Percentiles rank a stretch among this genome's conserved stretches.
Evolutionary conservation across 2,888 invertebrate genomes (phyloP).

Genomic region (Pandemis cinnamomeana): DNA sequence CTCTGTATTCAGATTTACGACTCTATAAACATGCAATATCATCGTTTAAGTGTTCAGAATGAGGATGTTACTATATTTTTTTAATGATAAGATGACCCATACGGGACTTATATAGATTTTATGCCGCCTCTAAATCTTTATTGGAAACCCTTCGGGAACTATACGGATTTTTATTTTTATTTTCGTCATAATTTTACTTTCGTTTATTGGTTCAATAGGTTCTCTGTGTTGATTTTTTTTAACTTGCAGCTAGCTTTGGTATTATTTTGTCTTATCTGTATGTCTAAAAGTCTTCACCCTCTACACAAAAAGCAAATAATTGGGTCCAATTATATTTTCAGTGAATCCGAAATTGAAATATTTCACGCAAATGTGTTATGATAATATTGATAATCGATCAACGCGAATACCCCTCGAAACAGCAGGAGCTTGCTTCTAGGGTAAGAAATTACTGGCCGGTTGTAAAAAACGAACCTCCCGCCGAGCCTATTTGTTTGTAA

Average conservation of each 20-base stretch:
- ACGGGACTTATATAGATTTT: constrained; percentile 15
- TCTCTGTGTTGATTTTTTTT: not conserved
- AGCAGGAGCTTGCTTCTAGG: constrained; percentile 52
- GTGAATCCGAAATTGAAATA: no score
- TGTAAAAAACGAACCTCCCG: constrained; percentile 56
- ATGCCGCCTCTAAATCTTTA: constrained; percentile 18
- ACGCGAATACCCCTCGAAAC: constrained; percentile 59
- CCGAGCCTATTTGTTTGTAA: constrained; percentile 48
- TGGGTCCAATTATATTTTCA: no score
- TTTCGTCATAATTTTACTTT: constrained; percentile 17
- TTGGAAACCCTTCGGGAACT: not conserved
- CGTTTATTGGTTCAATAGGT: constrained; percentile 3
- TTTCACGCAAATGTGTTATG: not conserved
- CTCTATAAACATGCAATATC: constrained; percentile 76
- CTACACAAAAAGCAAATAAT: no score
- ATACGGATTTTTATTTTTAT: constrained; percentile 5
- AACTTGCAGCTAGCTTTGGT: not conserved
- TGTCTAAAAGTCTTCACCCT: not conserved
- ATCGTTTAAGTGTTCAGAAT: constrained; percentile 62
- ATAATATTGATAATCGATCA: constrained; percentile 15
- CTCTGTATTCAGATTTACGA: constrained; percentile 72
- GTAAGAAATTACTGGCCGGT: constrained; percentile 38
- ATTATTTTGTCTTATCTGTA: not conserved
- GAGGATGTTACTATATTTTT: constrained; percentile 32
- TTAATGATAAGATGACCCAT: constrained; percentile 16